phyloP scores from a whole-genome alignment of 1,140 invertebrate genomes.

The Lordiphosa mommai region DNA sequence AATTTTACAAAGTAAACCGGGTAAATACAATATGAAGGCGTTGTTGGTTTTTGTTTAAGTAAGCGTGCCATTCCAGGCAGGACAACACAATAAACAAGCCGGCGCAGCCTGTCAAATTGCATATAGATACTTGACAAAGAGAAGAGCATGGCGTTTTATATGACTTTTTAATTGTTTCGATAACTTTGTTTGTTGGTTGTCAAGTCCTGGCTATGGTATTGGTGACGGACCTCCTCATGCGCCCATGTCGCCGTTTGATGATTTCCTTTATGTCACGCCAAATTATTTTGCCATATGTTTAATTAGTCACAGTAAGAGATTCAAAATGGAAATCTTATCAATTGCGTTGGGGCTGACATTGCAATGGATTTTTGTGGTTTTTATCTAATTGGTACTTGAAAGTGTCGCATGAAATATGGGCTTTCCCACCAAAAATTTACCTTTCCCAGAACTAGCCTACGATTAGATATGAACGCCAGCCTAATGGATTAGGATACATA shows the following conservation, averaged over 20 bases:
- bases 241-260: background rate
- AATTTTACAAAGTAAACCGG: constrained; percentile 9
- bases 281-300: constrained; percentile 36
- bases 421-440: background rate
- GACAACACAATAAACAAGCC: background rate
- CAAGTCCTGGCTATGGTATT: constrained; percentile 2
- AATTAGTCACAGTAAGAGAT: constrained; percentile 29
- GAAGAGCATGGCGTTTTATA: constrained; percentile 27
- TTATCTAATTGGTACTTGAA: constrained; percentile 47
- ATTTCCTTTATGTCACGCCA: constrained; percentile 12
- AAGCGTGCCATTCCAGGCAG: background rate
- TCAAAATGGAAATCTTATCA: constrained; percentile 9
- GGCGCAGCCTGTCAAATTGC: background rate
- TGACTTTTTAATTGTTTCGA: constrained; percentile 48
- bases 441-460: background rate
- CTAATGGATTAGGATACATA: constrained; percentile 25
- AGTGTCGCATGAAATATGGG: constrained; percentile 1
- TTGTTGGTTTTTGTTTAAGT: background rate
- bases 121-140: constrained; percentile 4
- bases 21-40: background rate
- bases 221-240: background rate
- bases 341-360: constrained; percentile 15
- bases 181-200: constrained; percentile 40
- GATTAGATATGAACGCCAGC: constrained; percentile 30
- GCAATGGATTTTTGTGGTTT: constrained; percentile 48